These are phyloP conservation scores for Chrysaora quinquecirrha DNA, from an alignment of 30 jellyfish, hydroid and myxozoan genomes.

Conservation along the genomic window DNA sequence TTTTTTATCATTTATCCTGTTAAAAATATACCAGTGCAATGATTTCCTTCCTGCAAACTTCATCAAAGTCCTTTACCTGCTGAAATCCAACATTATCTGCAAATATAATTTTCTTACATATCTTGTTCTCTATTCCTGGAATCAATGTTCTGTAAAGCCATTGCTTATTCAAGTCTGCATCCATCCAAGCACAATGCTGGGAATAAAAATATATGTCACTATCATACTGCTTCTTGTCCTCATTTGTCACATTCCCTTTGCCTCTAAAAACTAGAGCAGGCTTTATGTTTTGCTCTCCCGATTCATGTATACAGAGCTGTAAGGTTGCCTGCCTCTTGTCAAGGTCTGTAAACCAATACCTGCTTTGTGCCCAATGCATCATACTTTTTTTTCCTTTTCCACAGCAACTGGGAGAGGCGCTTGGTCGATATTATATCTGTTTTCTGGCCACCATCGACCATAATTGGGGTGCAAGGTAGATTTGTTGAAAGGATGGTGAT, in stretches of 20 bases:
- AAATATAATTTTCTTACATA: constrained; percentile 35
- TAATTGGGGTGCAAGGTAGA: too few species aligned
- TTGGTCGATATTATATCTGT: too few species aligned
- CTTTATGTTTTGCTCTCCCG: constrained; percentile 33
- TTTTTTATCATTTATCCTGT: constrained; percentile 40
- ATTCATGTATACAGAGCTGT: constrained; percentile 44
- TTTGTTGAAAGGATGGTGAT: too few species aligned
- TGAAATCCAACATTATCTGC: constrained; percentile 59
- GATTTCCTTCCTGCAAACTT: constrained; percentile 43
- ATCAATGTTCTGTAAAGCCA: constrained; percentile 29
- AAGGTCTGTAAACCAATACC: too few species aligned
- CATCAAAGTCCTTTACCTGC: constrained; percentile 31
- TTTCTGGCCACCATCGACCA: too few species aligned
- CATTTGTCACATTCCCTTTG: constrained; percentile 20
- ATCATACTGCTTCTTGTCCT: constrained; percentile 24
- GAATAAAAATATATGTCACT: constrained; percentile 13
- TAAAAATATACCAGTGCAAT: constrained; percentile 40
- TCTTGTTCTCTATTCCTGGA: constrained; percentile 43
- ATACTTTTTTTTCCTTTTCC: too few species aligned
- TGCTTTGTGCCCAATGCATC: too few species aligned
- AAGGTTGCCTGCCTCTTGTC: constrained; percentile 48
- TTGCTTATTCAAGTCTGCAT: constrained; percentile 20
- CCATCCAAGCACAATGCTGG: constrained; percentile 54
- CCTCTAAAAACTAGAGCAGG: constrained; percentile 45
- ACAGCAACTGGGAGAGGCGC: too few species aligned